These are phyloP conservation scores for Drosophila mimetica DNA, from an alignment of 2,888 invertebrate species.

Conservation along the genomic window DNA sequence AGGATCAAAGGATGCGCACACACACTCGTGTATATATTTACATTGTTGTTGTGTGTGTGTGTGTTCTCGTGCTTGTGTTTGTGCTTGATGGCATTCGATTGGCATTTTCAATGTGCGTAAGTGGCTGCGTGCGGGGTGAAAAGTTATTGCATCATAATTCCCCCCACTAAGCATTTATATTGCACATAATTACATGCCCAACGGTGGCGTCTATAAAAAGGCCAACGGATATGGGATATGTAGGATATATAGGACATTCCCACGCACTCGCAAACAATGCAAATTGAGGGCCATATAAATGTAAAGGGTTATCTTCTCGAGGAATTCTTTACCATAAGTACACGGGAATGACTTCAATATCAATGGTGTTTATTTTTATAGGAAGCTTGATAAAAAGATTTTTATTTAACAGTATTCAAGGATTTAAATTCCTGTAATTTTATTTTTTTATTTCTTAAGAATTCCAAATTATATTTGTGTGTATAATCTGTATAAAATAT, in stretches of 20 bases:
- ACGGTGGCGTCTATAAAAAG: constrained; percentile 35
- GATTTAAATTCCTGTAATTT: no score
- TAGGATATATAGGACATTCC: constrained; percentile 26
- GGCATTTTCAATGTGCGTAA: constrained; percentile 51
- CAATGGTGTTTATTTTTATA: not conserved
- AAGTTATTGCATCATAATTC: constrained; percentile 66
- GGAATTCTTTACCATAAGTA: not conserved
- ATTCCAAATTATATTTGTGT: no score
- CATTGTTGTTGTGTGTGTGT: constrained; percentile 7
- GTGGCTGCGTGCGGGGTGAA: constrained; percentile 48
- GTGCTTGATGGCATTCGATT: constrained; percentile 38
- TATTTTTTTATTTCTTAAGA: no score
- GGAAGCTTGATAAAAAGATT: no score
- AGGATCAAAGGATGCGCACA: constrained; percentile 57
- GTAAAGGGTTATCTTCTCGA: not conserved
- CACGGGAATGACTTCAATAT: not conserved
- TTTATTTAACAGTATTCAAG: no score
- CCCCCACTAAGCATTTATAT: constrained; percentile 49
- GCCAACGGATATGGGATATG: constrained; percentile 45
- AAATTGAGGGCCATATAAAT: constrained; percentile 16
- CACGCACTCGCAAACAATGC: constrained; percentile 32
- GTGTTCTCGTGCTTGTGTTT: constrained; percentile 9
- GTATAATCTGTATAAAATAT: no score
- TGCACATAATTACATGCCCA: constrained; percentile 55
- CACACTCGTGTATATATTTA: constrained; percentile 7